Base-by-base conservation (phyloP, 2,797 vertebrate species). In the Helarctos malayanus region DNA sequence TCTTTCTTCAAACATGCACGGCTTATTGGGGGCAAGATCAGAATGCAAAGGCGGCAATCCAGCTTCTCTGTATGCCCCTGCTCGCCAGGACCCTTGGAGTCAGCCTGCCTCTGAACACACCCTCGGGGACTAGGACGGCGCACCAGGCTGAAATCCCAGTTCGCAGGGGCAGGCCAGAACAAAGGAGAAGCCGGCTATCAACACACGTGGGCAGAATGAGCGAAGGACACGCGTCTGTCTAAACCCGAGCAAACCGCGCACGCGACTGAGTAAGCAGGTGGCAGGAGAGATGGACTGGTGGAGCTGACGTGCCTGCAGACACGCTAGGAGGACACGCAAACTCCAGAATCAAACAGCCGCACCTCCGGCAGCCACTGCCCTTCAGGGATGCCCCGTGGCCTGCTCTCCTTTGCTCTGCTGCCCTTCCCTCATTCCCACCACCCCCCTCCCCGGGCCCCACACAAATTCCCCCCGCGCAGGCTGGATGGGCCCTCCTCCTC, bases 21-120 rank as follows among this genome's bases (percentile, higher is more conserved):
- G 52, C 47, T 86, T 49, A 14, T 14, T 93, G 84, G 75, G 80
- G 49, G 8, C 49, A 57, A 95, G 97, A 88, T 65, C 75, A 94
- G 79, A 96, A 96, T 35, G 35, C 38, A 92, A 68, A 84, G 88
- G n/a, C 4, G 47, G 71, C 79, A 83, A 19, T 56, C 19, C 38
- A 21, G 35, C 71, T 93, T 75, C 75, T 63, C 2, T 4, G 2
- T 13, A 25, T 9, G 13, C 45, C 15, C 18, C 0, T 2, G 91
- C 49, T 93, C 59, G 12, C 23, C 1, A 29, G 89, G 68, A 56
- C 29, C 87, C 90, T 89, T 75, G n/a, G 91, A 81, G 78, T 86
- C 93, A 92, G 59, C 71, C 6, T 2, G 23, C 65, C 81, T 86
- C 65, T 47, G 69, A 93, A 91, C 45, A 41, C 32, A 68, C 1